A percentile compares a stretch with the other conserved stretches of the same genome.
Conservation (phyloP, 30 jellyfish, hydroid and myxozoan species). For the Aurelia aurita region DNA sequence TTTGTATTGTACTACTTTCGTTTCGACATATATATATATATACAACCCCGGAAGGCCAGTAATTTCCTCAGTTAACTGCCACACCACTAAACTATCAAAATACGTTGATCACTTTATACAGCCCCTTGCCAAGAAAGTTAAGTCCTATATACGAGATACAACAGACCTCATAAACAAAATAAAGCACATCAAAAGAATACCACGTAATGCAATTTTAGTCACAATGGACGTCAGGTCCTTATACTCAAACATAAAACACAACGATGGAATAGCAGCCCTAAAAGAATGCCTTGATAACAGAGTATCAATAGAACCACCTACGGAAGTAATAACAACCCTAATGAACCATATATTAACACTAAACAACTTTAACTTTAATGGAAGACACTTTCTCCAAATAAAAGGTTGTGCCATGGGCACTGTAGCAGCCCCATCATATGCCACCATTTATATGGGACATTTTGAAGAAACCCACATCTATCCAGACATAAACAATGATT, state of each 20-base stretch:
- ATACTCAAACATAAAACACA: slow-evolving; percentile 26
- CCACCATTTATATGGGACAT: slow-evolving; percentile 48
- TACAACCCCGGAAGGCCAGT: no score
- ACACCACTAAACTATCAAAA: no score
- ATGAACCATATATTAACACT: slow-evolving; percentile 24
- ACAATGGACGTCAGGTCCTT: no score
- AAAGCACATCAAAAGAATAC: no score
- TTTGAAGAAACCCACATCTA: slow-evolving; percentile 37
- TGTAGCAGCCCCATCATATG: slow-evolving; percentile 57
- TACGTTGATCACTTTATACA: no score
- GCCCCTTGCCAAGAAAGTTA: no score
- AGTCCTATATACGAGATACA: no score
- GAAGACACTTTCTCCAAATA: slow-evolving; percentile 38
- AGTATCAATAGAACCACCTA: not conserved
- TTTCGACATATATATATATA: no score
- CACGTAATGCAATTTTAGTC: no score
- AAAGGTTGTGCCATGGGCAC: slow-evolving; percentile 66
- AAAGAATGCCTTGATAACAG: not conserved
- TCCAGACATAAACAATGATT: slow-evolving; percentile 13
- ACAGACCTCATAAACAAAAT: no score
- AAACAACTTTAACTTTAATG: slow-evolving; percentile 27
- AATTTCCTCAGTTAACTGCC: no score
- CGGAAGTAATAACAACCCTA: not conserved
- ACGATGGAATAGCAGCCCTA: slow-evolving; percentile 29
- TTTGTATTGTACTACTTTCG: no score